Percentiles rank a stretch among this genome's conserved stretches.
These are phyloP conservation scores for Frankliniella intonsa DNA, from an alignment of 2,888 invertebrate genomes.

Conservation along the genomic window DNA sequence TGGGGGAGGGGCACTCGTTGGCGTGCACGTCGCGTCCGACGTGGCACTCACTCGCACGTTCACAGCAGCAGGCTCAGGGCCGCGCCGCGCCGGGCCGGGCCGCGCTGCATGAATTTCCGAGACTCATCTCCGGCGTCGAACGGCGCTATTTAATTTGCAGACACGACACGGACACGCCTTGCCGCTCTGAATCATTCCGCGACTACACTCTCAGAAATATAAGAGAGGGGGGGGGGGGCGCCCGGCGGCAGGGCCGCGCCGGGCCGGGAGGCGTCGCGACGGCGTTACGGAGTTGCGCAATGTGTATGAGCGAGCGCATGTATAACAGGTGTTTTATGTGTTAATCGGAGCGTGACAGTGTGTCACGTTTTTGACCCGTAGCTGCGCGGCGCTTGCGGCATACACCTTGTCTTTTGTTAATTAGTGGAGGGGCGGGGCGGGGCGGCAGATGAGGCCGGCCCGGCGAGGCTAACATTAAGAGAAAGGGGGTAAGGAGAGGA, in stretches of 20 bases:
- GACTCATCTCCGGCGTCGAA: not conserved
- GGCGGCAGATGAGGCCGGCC: too few relatives aligned
- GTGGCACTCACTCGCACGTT: too few relatives aligned
- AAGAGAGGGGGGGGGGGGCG: not conserved
- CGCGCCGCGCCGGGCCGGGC: too few relatives aligned
- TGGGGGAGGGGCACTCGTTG: too few relatives aligned
- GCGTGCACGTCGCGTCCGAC: too few relatives aligned
- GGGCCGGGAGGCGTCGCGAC: not conserved
- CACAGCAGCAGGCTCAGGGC: too few relatives aligned
- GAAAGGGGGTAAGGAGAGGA: not conserved
- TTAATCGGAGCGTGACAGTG: not conserved
- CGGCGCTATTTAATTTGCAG: constrained; percentile 10
- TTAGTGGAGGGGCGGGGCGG: not conserved
- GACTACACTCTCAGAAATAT: not conserved
- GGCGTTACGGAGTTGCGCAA: not conserved
- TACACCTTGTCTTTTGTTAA: not conserved
- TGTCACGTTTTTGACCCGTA: constrained; percentile 15
- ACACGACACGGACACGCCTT: not conserved
- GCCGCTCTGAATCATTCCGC: not conserved
- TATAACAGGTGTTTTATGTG: not conserved
- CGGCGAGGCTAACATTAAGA: not conserved
- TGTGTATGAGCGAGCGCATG: not conserved
- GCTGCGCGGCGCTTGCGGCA: not conserved
- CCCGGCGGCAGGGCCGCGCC: too few relatives aligned
- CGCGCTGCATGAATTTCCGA: too few relatives aligned